phyloP scores from a whole-genome alignment of 2,113 vertebrate genomes.

The Lampris megalopsis region DNA sequence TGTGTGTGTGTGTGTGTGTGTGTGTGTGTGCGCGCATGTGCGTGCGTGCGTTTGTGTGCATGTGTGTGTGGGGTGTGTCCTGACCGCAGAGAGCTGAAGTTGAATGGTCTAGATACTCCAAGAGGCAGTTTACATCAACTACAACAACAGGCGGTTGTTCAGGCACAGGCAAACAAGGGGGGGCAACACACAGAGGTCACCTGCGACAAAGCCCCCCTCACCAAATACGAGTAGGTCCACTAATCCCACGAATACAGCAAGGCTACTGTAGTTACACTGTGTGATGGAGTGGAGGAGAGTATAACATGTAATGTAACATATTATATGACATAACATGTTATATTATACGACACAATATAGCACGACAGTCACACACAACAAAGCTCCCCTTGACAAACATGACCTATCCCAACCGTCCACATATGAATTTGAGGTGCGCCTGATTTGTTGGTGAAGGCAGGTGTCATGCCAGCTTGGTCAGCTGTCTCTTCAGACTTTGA shows the following conservation, averaged over 20 bases:
- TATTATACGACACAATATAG: too few species aligned
- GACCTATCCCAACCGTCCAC: too few species aligned
- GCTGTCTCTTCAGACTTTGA: too few species aligned
- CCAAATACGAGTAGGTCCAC: slow-evolving; percentile 79
- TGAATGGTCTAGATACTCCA: slow-evolving; percentile 69
- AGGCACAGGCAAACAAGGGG: slow-evolving; percentile 41
- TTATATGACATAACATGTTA: too few species aligned
- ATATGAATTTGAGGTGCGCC: too few species aligned
- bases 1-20: slow-evolving; percentile 26
- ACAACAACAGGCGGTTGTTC: slow-evolving; percentile 37
- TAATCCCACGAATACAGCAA: background rate
- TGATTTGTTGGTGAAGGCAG: too few species aligned
- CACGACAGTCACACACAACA: too few species aligned
- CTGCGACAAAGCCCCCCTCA: slow-evolving; percentile 82
- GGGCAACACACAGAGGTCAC: slow-evolving; percentile 70
- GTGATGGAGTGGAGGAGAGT: too few species aligned
- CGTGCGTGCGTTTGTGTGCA: slow-evolving; percentile 16
- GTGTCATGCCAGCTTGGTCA: too few species aligned
- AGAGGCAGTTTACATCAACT: slow-evolving; percentile 65
- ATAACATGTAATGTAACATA: too few species aligned
- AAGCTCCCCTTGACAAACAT: too few species aligned
- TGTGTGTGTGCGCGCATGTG: slow-evolving; percentile 17
- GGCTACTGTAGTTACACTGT: background rate
- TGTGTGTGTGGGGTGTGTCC: slow-evolving; percentile 20
- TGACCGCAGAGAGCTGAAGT: slow-evolving; percentile 75